Base-by-base conservation (phyloP, 2,113 vertebrate genomes). In the Oreochromis aureus region DNA sequence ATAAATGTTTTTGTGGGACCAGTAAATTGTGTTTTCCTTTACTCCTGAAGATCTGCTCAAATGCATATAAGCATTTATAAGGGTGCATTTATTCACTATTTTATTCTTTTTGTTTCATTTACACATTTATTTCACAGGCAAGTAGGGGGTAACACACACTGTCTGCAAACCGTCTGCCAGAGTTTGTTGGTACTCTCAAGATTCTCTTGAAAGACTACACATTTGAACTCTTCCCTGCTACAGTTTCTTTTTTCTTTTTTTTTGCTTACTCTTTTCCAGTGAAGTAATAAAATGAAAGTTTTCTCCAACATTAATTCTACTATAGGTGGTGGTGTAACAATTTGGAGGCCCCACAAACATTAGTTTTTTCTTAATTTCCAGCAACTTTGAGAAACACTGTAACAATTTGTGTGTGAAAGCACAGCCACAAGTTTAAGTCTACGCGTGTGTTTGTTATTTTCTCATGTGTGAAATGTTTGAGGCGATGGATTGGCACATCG, bases 361-460 rank as follows among this genome's bases (percentile, higher is more conserved):
- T 19, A n/a, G 11, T 39, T 39, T 36, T 83, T 27, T 39, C 48
- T 39, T 69, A 34, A 24, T 13, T 32, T 6, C 5, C 1, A 80
- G 48, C 11, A 41, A 55, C 18, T 24, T 27, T 46, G 22, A 53
- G 18, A 12, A 36, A 54, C 27, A 80, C 27, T 12, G 16, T 19
- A 32, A 51, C 48, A 32, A 32, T 41, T 24, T 34, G 46, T 53
- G 46, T 34, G 66, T 5, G 16, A 48, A 19, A 53, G 24, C 46
- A 10, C 27, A 46, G 41, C 69, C 41, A 73, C 10, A 44, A 18
- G 22, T 0, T 73, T 2, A 13, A 63, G 56, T 61, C 27, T 63
- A 32, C 10, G 0, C 0, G 1, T 32, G 27, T n/a, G 10, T 80
- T 54, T 34, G 7, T 36, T 54, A 13, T 54, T 54, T 79, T 71